These are phyloP conservation scores for Drosophila formosana DNA, from an alignment of 2,888 invertebrate species.

Conservation along the genomic window DNA sequence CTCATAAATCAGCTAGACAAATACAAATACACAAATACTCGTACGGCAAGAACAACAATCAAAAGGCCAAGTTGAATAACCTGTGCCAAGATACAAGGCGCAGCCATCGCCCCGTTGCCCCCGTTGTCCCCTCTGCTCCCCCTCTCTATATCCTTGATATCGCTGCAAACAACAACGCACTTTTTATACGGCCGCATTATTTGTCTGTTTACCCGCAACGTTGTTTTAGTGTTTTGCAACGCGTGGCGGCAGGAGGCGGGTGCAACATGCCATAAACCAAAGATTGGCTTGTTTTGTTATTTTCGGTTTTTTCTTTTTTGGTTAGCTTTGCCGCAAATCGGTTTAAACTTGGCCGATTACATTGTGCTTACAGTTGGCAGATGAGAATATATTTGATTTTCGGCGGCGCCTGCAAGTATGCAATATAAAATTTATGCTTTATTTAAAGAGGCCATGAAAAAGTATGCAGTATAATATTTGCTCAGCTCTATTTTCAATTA, in stretches of 20 bases:
- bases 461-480: background rate
- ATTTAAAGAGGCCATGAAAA: background rate
- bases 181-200: constrained; percentile 48
- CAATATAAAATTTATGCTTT: constrained; percentile 2
- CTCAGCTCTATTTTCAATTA: background rate
- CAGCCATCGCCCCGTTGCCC: background rate
- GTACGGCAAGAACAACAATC: constrained; percentile 23
- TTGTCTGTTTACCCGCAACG: constrained; percentile 56
- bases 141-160: too few relatives aligned
- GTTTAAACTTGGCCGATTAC: constrained; percentile 21
- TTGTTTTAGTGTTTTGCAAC: constrained; percentile 11
- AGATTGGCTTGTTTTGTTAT: constrained; percentile 9
- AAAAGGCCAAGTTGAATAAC: constrained; percentile 60
- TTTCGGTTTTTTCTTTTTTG: background rate
- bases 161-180: background rate
- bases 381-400: constrained; percentile 5
- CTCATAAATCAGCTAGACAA: constrained; percentile 76
- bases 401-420: constrained; percentile 1
- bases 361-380: constrained; percentile 4
- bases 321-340: constrained; percentile 12
- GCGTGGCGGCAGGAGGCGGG: background rate
- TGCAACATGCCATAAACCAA: constrained; percentile 15
- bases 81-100: constrained; percentile 35
- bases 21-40: constrained; percentile 40
- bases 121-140: too few relatives aligned